Conservation (phyloP, 2,797 vertebrate species). For the Emys orbicularis region DNA sequence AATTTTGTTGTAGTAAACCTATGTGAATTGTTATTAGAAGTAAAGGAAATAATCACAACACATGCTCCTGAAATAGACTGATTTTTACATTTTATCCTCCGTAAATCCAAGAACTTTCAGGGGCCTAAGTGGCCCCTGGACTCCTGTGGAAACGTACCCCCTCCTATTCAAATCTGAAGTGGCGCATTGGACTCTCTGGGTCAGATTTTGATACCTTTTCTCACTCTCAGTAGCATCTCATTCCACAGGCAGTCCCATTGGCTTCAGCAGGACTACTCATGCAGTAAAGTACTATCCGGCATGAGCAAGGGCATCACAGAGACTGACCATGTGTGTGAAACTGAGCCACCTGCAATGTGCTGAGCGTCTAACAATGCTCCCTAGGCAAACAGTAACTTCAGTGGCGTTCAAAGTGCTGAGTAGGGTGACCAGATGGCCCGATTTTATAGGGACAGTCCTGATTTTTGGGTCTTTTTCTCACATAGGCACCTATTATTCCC, state of each 20-base stretch:
- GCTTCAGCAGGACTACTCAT: background rate
- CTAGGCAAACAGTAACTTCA: background rate
- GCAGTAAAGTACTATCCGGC: background rate
- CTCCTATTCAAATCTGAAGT: background rate
- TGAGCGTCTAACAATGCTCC: background rate
- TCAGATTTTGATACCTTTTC: too few species aligned
- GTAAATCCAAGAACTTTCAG: background rate
- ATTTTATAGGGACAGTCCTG: too few species aligned
- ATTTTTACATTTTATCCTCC: background rate
- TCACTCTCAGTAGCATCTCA: too few species aligned
- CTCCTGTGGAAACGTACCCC: background rate
- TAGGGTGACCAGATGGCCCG: too few species aligned
- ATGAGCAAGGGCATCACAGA: background rate
- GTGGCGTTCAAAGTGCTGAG: rapidly evolving
- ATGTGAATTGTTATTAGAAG: background rate
- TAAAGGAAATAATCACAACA: background rate
- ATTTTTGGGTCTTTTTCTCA: too few species aligned
- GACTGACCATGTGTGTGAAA: background rate
- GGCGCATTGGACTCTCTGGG: background rate
- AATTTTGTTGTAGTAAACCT: background rate
- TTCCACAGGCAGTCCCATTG: background rate
- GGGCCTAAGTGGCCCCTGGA: background rate
- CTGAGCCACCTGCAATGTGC: background rate
- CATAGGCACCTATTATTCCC: too few species aligned
- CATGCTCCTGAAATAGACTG: background rate